A percentile compares a stretch with the other conserved stretches of the same genome.
These are phyloP conservation scores for Callaeas wilsoni DNA, from an alignment of 2,113 vertebrate species.

Conservation along the genomic window DNA sequence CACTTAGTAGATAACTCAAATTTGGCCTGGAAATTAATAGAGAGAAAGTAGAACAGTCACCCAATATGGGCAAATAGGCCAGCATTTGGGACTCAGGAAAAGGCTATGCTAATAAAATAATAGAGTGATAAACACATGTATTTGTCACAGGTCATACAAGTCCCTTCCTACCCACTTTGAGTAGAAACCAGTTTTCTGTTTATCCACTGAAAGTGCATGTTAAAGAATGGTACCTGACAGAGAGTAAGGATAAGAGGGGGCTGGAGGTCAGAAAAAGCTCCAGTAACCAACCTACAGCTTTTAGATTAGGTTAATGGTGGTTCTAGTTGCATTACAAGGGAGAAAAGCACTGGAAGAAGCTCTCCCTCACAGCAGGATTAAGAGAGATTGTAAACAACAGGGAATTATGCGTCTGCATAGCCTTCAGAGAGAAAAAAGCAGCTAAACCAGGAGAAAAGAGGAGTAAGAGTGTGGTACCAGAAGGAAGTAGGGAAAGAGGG, in stretches of 20 bases:
- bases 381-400: not conserved
- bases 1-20: not conserved
- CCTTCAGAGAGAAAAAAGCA: not conserved
- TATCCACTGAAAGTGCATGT: not conserved
- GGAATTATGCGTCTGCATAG: not conserved
- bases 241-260: not conserved
- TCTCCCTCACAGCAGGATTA: not conserved
- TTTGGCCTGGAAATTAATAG: not conserved
- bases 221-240: not conserved
- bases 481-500: not conserved
- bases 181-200: not conserved
- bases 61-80: not conserved
- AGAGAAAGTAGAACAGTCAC: not conserved
- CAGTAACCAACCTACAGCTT: not conserved
- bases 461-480: not conserved
- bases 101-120: not conserved
- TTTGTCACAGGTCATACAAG: not conserved
- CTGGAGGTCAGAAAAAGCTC: not conserved
- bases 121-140: not conserved
- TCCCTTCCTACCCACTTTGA: not conserved
- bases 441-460: not conserved
- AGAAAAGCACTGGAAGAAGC: not conserved
- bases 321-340: not conserved
- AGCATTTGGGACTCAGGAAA: not conserved
- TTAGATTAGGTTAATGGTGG: not conserved